Base-by-base conservation (phyloP, 2,888 invertebrate species). In the Pseudococcus longispinus region DNA sequence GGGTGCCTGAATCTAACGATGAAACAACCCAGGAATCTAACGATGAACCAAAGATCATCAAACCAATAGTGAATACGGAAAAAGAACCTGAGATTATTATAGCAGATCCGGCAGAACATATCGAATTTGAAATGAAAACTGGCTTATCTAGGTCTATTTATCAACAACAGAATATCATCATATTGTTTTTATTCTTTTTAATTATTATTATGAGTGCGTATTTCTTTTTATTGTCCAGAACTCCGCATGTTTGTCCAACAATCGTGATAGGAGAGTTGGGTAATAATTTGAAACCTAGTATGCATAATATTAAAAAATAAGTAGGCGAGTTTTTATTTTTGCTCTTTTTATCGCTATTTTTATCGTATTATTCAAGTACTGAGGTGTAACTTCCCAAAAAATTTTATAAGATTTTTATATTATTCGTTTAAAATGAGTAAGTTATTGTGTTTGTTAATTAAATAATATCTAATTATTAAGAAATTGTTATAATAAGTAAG, bases 181-280 rank as follows among this genome's bases (percentile, higher is more conserved):
- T 77, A 32, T 77, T 77, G 29, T 77, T 77, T n/a, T n/a, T 77
- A 37, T 77, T 32, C n/a, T 77, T 77, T 32, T 32, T 77, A 29
- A 37, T 37, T 23, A 13, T 77, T 11, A 18, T 77, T 15, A 77
- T 77, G 77, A 11, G 29, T 37, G 8, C 29, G 9, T 37, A 77
- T 77, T 77, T 32, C 37, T 77, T 77, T 77, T 18, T 77, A 18
- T 13, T 77, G 13, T 32, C 32, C 8, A 32, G 26, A 77, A 77
- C 77, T 18, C 29, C 77, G 3, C 29, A 37, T 37, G 8, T 2
- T 18, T 77, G 77, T n/a, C 77, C 77, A 4, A n/a, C 77, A 6
- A 37, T 77, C 18, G 77, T 77, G 4, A 77, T 77, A 13, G 37
- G 77, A 32, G 77, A 77, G 18, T 18, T 77, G 37, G 13, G 26